A percentile compares a stretch with the other conserved stretches of the same genome.
phyloP scores from a whole-genome alignment of 2,797 vertebrate species.

The Apogon hyalosoma region DNA sequence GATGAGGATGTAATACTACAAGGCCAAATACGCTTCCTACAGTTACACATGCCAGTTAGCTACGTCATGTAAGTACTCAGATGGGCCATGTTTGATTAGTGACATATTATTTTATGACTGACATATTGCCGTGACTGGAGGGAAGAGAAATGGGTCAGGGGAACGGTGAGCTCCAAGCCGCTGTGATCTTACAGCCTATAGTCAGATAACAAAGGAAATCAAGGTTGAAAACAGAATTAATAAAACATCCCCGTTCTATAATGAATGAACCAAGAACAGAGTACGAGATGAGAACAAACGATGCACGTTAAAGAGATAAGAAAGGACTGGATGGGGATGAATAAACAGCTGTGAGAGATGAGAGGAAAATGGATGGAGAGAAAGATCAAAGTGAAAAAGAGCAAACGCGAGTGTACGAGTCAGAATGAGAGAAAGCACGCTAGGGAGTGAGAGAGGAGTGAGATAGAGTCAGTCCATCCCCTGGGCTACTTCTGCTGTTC shows the following conservation, averaged over 20 bases:
- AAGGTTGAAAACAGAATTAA: conserved; percentile 67
- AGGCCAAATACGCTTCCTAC: conserved; percentile 38
- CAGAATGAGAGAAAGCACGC: conserved; percentile 42
- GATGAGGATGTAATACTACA: conserved; percentile 33
- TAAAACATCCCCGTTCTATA: conserved; percentile 74
- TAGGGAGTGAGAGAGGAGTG: conserved; percentile 48
- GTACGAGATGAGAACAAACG: conserved; percentile 32
- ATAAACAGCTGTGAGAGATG: conserved; percentile 33
- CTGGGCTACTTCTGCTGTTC: conserved; percentile 71
- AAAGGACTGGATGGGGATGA: conserved; percentile 15
- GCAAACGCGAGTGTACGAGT: conserved; percentile 22
- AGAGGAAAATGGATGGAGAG: conserved; percentile 24
- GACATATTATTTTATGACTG: conserved; percentile 56
- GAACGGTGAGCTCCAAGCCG: conserved; percentile 40
- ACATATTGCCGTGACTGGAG: conserved; percentile 53
- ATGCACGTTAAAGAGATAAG: conserved; percentile 20
- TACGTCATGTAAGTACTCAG: conserved; percentile 36
- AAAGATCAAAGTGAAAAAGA: conserved; percentile 56
- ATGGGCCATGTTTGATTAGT: conserved; percentile 46
- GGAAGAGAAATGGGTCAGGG: conserved; percentile 64
- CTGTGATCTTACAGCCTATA: conserved; percentile 47
- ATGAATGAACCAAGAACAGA: conserved; percentile 65
- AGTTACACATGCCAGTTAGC: conserved; percentile 42
- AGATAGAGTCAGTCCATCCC: conserved; percentile 68
- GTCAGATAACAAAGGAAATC: conserved; percentile 69